Evolutionary conservation across 2,113 vertebrate species (phyloP).

Genomic region (Sapayoa aenigma): DNA sequence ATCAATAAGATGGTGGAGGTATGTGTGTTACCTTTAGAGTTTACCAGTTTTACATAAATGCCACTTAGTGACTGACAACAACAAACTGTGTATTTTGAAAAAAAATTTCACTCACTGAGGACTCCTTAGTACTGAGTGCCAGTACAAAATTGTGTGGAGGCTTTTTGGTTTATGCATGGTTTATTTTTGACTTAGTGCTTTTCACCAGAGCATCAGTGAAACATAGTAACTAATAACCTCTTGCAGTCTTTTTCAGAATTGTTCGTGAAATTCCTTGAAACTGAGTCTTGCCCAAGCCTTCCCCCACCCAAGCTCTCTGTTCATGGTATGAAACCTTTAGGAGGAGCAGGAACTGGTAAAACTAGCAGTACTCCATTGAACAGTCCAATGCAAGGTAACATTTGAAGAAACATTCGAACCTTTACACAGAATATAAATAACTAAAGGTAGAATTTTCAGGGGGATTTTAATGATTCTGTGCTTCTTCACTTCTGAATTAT

Average conservation of each 20-base stretch:
- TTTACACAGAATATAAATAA: background rate
- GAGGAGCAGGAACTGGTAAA: conserved; percentile 72
- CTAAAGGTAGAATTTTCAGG: background rate
- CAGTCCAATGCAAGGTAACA: conserved; percentile 74
- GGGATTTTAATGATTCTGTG: background rate
- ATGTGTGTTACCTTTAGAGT: background rate
- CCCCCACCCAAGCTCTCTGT: conserved; percentile 85
- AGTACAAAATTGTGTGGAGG: background rate
- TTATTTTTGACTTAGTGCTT: background rate
- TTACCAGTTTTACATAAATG: background rate
- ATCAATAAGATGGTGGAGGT: background rate
- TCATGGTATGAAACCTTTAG: conserved; percentile 84
- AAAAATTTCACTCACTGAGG: background rate
- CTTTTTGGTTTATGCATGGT: background rate
- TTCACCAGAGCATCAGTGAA: background rate
- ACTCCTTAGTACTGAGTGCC: background rate
- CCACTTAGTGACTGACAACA: background rate
- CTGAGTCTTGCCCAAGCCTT: conserved; percentile 86
- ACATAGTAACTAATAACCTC: background rate
- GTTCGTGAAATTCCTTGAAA: conserved; percentile 96
- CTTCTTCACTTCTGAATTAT: background rate
- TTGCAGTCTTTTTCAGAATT: conserved; percentile 95
- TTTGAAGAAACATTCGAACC: background rate
- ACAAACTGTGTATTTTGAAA: background rate
- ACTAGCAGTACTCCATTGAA: background rate